Base-by-base conservation (phyloP, 2,113 vertebrate species). In the Phaethornis superciliosus region DNA sequence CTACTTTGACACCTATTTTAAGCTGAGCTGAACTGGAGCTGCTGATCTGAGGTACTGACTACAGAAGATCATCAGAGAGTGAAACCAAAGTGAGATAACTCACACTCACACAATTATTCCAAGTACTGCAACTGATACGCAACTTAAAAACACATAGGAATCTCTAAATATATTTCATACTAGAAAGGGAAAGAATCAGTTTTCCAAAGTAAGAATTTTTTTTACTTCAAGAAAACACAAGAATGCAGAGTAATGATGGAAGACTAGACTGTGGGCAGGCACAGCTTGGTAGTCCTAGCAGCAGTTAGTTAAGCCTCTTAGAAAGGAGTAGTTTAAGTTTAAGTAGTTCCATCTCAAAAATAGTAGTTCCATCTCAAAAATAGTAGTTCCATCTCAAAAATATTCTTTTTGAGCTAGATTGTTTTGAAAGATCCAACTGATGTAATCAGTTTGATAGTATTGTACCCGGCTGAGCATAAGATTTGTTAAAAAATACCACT, bases 1-100 rank as follows among this genome's bases (percentile, higher is more conserved):
- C 79, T 90, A 49, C 33, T 67, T 81, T 30, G 33, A 92, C 72
- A 92, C 71, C 60, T 88, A 70, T 88, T 90, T 89, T 83, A 88
- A 55, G 59, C 58, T 15, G 46, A 62, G 55, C 11, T 88, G 59
- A 83, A n/a, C 23, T 70, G 17, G n/a, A 77, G 67, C 59, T 80
- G 85, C 51, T 91, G 49, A 20, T 72, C 65, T 70, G 40, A 40
- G 40, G 40, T 40, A 49, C 44, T 5, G 16, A 10, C 74, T 42
- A 12, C 21, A 85, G 81, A 58, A 58, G 55, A 62, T 13, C 30
- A 58, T 27, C 40, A 75, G 40, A 28, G 33, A 71, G 27, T 23
- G 21, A 30, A 26, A 56, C 15, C 63, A 78, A 75, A 81, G 64
- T 1, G 16, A 75, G 62, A 71, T 9, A 10, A 81, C 76, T 35